A percentile compares a stretch with the other conserved stretches of the same genome.
These are phyloP conservation scores for Lanius collurio DNA, from an alignment of 2,113 vertebrate species.

Conservation along the genomic window DNA sequence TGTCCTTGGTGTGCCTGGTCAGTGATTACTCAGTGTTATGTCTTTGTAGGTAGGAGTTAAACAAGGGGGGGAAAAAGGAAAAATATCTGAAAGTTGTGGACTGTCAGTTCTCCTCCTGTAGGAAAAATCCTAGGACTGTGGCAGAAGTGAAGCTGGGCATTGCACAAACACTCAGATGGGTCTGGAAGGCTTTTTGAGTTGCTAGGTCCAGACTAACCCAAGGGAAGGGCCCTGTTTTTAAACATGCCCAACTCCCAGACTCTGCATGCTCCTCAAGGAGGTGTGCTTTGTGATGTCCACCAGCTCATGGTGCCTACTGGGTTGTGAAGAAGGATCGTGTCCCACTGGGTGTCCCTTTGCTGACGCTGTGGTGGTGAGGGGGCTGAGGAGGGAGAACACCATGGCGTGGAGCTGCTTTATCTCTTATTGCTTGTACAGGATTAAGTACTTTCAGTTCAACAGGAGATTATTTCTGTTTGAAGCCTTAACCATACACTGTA, in stretches of 20 bases:
- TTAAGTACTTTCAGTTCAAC: slow-evolving; percentile 46
- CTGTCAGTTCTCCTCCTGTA: background rate
- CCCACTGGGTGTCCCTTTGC: background rate
- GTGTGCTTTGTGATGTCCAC: background rate
- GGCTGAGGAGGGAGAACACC: background rate
- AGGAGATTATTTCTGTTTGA: slow-evolving; percentile 57
- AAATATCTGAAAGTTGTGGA: background rate
- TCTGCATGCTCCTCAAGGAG: background rate
- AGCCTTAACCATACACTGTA: slow-evolving; percentile 19
- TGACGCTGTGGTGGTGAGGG: background rate
- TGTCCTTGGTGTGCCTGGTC: rapidly evolving
- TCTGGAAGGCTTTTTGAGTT: background rate
- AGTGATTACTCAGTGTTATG: background rate
- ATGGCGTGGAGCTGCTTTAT: background rate
- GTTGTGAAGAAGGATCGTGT: background rate
- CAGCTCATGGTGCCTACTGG: background rate
- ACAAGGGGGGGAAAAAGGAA: rapidly evolving
- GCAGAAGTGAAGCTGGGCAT: background rate
- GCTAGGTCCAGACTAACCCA: background rate
- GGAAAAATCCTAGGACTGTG: background rate
- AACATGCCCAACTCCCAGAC: background rate
- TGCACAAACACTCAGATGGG: background rate
- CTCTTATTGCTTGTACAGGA: slow-evolving; percentile 18
- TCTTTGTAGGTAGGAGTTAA: background rate
- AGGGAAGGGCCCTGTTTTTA: background rate